phyloP scores from a whole-genome alignment of 2,113 vertebrate species.

The Proteles cristata region DNA sequence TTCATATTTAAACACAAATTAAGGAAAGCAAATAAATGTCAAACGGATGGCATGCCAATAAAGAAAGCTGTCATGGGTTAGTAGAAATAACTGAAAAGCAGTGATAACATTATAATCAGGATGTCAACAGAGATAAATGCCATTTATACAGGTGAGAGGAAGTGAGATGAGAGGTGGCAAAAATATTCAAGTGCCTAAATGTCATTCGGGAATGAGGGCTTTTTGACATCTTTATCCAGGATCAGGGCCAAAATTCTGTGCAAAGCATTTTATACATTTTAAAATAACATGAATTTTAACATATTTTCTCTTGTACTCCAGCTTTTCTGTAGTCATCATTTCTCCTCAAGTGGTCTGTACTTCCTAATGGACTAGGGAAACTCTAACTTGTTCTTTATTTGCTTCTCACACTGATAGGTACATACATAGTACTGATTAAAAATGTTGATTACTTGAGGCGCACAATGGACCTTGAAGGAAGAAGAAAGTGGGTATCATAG shows the following conservation, averaged over 20 bases:
- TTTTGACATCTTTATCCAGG: slow-evolving; percentile 51
- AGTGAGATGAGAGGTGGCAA: slow-evolving; percentile 67
- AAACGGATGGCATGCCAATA: slow-evolving; percentile 56
- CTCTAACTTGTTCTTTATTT: neutral
- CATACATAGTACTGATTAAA: neutral
- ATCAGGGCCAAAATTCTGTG: slow-evolving; percentile 41
- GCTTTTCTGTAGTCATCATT: neutral
- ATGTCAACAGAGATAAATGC: slow-evolving; percentile 69
- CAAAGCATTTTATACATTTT: slow-evolving; percentile 12
- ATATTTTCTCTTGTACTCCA: neutral
- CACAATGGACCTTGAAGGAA: neutral
- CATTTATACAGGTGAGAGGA: slow-evolving; percentile 67
- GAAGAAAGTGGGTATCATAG: neutral
- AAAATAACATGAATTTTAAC: neutral
- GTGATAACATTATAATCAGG: slow-evolving; percentile 73
- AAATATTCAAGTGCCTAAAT: slow-evolving; percentile 65
- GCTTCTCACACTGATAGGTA: neutral
- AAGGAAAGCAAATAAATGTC: slow-evolving; percentile 73
- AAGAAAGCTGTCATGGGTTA: slow-evolving; percentile 59
- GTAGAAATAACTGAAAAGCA: slow-evolving; percentile 70
- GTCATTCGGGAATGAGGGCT: slow-evolving; percentile 51
- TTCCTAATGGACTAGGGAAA: neutral
- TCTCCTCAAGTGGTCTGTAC: neutral
- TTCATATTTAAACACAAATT: slow-evolving; percentile 78
- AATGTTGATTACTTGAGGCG: neutral